Percentiles rank a stretch among this genome's conserved stretches.
These are phyloP conservation scores for Corythoichthys haematopterus DNA, from an alignment of 2,113 vertebrate genomes.

Conservation along the genomic window DNA sequence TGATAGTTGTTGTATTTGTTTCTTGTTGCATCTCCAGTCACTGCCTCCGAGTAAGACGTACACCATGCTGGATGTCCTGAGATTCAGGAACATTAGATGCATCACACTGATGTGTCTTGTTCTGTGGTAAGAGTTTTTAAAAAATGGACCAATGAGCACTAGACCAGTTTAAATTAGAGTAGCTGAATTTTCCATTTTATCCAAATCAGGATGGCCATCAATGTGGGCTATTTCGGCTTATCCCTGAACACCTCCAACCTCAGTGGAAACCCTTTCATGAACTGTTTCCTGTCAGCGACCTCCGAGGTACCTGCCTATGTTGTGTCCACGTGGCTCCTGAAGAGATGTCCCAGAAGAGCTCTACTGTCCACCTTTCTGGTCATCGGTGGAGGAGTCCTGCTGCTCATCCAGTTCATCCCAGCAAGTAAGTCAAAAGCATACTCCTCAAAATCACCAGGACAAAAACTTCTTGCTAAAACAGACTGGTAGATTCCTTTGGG, in stretches of 20 bases:
- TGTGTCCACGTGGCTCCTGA: constrained; percentile 79
- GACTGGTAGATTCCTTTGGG: too few relatives aligned
- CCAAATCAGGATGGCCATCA: constrained; percentile 66
- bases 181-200: neutral
- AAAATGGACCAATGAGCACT: neutral
- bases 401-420: constrained; percentile 86
- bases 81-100: constrained; percentile 77
- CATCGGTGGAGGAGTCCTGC: constrained; percentile 84
- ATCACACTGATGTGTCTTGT: constrained; percentile 85
- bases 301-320: constrained; percentile 85
- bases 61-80: constrained; percentile 80
- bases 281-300: constrained; percentile 82
- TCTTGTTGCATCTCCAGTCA: constrained; percentile 21
- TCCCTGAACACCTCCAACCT: constrained; percentile 90
- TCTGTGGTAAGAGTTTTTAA: constrained; percentile 77
- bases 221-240: constrained; percentile 88
- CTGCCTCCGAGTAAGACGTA: constrained; percentile 50
- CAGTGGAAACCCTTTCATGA: constrained; percentile 83
- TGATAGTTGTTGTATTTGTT: neutral
- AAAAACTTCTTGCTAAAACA: too few relatives aligned
- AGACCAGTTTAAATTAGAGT: neutral
- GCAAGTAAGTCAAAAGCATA: constrained; percentile 36
- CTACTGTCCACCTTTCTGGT: constrained; percentile 79
- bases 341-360: constrained; percentile 72
- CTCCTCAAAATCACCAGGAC: too few relatives aligned